Evolutionary conservation across 2,888 invertebrate species (phyloP), one percentile per base, ranked within the genome.

Genomic region (Glaucopsyche alexis): DNA sequence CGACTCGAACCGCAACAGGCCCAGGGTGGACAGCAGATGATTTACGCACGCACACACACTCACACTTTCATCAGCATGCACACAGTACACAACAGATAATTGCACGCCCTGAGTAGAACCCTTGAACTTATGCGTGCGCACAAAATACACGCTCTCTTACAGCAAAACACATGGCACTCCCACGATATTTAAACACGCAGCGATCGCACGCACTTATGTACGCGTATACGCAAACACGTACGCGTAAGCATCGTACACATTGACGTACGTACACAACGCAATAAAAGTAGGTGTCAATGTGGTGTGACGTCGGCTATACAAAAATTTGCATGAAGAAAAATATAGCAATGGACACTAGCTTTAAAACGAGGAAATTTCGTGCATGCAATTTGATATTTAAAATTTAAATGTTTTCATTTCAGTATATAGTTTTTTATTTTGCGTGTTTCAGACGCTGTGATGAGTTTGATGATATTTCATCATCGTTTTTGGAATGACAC

Each of bases 381-480:
- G 52, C 52, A 52, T 52, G 16, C 16, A 52, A 64, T 1, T 29
- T 13, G 4, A 38, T 13, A 13, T 4, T 60, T 60, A 2, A 7
- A 64, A n/a, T 29, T 50, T 50, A 2, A 7, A 64, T 64, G 38
- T 64, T 64, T 19, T 13, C 29, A 14, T 64, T 64, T 64, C 2
- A 13, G 29, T 64, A 11, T 50, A 9, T 11, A 55, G 55, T 19
- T 55, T n/a, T 5, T 55, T n/a, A 19, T 55, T 47, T 6, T 11
- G 38, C 45, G 9, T 47, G 67, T 16, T 42, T 42, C 14, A 9
- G 9, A 3, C 42, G 19, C 8, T 42, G 42, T 16, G 7, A 67
- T 16, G 45, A 19, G 45, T 67, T 67, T 67, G 67, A 45, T 67
- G 64, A 64, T 40, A 64, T 64, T 11, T 42, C 2, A 13, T 16